phyloP scores from a whole-genome alignment of 2,797 vertebrate species.

The Cyprinodon diabolis region DNA sequence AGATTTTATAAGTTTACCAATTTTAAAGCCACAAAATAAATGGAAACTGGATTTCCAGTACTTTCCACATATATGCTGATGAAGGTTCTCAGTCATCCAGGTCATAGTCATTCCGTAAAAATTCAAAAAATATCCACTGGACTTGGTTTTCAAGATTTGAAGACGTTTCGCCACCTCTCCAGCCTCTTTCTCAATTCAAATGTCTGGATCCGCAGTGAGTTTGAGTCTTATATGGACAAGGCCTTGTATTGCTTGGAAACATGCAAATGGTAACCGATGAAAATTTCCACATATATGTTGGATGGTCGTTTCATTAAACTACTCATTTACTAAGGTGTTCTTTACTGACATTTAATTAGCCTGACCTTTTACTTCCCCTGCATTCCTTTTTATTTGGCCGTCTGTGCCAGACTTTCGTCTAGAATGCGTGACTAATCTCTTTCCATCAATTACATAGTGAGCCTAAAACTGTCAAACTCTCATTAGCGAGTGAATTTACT shows the following conservation, averaged over 20 bases:
- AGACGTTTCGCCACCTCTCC: no score
- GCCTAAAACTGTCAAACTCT: constrained; percentile 21
- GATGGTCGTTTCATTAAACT: constrained; percentile 58
- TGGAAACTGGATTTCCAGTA: constrained; percentile 30
- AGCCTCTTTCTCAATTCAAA: no score
- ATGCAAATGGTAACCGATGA: no score
- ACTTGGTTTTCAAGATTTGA: no score
- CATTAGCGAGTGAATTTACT: constrained; percentile 18
- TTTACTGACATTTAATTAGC: constrained; percentile 78
- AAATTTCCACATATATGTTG: constrained; percentile 43
- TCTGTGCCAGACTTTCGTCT: constrained; percentile 51
- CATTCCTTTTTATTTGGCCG: constrained; percentile 53
- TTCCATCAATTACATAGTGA: constrained; percentile 25
- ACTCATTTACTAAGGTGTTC: constrained; percentile 72
- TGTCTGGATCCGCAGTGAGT: no score
- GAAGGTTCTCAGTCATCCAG: no score
- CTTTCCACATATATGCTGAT: constrained; percentile 36
- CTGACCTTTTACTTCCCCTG: constrained; percentile 69
- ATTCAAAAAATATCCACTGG: no score
- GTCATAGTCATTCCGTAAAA: no score
- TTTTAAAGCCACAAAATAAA: neutral
- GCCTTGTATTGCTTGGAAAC: no score
- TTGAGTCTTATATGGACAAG: no score
- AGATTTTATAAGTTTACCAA: neutral
- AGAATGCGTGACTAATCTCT: constrained; percentile 53